Evolutionary conservation across 2,113 vertebrate genomes (phyloP), one percentile per base, ranked within the genome.

Genomic region (Solea solea): DNA sequence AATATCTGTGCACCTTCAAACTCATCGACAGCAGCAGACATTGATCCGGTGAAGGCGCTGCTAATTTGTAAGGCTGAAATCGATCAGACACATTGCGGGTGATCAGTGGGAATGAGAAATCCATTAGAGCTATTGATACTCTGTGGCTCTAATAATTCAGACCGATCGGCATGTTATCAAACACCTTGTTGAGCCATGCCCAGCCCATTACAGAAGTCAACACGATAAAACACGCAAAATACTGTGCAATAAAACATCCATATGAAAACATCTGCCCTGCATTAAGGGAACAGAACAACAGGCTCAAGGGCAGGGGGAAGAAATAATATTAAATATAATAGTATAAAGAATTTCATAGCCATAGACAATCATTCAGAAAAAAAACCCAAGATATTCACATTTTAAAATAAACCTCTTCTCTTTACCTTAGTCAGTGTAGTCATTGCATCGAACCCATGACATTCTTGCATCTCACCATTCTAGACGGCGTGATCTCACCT

Each of bases 391-490:
- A 86, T 76, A 82, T 88, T 92, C 85, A 91, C 88, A 88, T 90
- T 86, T 87, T 89, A 89, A 89, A 90, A 91, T 90, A 92, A 88
- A 88, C 81, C 60, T 90, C 49, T 89, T 88, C 76, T 86, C 77
- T 82, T 82, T 67, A 73, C 77, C 66, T 82, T 77, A 60, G 53
- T 79, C 91, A 48, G 2, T 10, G 10, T 48, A 12, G 45, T 48
- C 45, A 91, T 92, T 91, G 90, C 91, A 91, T 90, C 88, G 48
- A 87, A 85, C 90, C 90, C 88, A 65, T 83, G 78, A 90, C 91
- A 91, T 86, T 92, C 90, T 80, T 84, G 16, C 82, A 85, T 74
- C 73, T 84, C 73, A 77, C 80, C 72, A 66, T 84, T 70, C 81
- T 73, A 82, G 68, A 88, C 78, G 65, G 65, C 27, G 64, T 72